Evolutionary conservation across 2,797 vertebrate genomes (phyloP).

Genomic region (Sebastes hopkinsi): DNA sequence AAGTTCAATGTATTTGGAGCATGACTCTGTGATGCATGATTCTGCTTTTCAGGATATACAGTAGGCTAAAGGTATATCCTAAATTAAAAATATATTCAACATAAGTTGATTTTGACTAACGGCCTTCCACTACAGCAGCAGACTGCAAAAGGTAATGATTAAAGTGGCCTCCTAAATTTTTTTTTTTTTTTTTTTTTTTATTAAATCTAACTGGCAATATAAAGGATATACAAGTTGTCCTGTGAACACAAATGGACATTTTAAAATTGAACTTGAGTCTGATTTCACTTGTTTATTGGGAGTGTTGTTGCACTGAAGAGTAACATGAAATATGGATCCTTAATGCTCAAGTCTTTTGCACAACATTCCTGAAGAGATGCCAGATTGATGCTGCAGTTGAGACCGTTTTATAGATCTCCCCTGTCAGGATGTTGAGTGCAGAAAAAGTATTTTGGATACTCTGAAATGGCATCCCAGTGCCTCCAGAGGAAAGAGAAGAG

Average conservation of each 20-base stretch:
- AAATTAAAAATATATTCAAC: too few relatives aligned
- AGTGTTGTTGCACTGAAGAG: too few relatives aligned
- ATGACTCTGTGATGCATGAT: neutral
- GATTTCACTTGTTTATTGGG: too few relatives aligned
- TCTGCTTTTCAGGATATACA: neutral
- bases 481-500: slow-evolving; percentile 88
- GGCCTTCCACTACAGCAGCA: neutral
- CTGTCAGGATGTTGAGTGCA: slow-evolving; percentile 32
- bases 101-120: too few relatives aligned
- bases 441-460: slow-evolving; percentile 78
- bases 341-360: neutral
- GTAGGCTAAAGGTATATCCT: neutral
- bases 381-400: neutral
- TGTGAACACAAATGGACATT: neutral
- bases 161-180: too few relatives aligned
- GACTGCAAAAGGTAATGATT: neutral
- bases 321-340: too few relatives aligned
- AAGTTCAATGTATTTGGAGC: neutral
- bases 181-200: too few relatives aligned
- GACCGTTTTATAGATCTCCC: neutral
- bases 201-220: neutral
- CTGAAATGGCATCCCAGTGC: slow-evolving; percentile 86
- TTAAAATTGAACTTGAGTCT: too few relatives aligned
- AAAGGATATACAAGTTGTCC: too few relatives aligned
- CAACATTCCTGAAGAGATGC: neutral